phyloP scores from a whole-genome alignment of 2,888 invertebrate species.

The Eristalis pertinax region DNA sequence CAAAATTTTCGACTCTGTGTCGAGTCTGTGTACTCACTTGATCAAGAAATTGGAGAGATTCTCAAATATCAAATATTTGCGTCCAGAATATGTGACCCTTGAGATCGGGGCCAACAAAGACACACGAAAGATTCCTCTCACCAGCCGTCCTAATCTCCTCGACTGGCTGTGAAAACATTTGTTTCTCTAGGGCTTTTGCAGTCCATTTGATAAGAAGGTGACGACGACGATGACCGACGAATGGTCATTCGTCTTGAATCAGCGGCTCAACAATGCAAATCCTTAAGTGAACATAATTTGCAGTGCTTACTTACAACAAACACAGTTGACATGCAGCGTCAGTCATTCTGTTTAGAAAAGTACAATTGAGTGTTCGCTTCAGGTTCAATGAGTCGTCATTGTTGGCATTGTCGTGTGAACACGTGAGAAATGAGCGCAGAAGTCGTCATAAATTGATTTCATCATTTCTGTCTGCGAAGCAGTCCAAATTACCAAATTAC shows the following conservation, averaged over 20 bases:
- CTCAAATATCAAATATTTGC: slow-evolving; percentile 64
- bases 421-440: not conserved
- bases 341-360: not conserved
- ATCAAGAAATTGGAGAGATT: slow-evolving; percentile 28
- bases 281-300: not conserved
- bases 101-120: slow-evolving; percentile 29
- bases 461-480: not conserved
- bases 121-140: slow-evolving; percentile 16
- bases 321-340: not conserved
- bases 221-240: not conserved
- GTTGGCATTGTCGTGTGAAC: not conserved
- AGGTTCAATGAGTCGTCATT: not conserved
- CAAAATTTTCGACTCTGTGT: slow-evolving; percentile 2
- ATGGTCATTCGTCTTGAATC: not conserved
- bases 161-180: slow-evolving; percentile 34
- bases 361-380: too few relatives aligned
- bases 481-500: not conserved
- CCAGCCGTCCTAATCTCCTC: not conserved
- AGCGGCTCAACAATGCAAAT: not conserved
- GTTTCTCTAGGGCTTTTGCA: not conserved
- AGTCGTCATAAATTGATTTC: not conserved
- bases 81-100: slow-evolving; percentile 42
- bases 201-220: slow-evolving; percentile 22
- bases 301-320: not conserved
- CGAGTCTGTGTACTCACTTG: not conserved